Evolutionary conservation across 2,113 vertebrate genomes (phyloP).

Genomic region (Entomyzon cyanotis): DNA sequence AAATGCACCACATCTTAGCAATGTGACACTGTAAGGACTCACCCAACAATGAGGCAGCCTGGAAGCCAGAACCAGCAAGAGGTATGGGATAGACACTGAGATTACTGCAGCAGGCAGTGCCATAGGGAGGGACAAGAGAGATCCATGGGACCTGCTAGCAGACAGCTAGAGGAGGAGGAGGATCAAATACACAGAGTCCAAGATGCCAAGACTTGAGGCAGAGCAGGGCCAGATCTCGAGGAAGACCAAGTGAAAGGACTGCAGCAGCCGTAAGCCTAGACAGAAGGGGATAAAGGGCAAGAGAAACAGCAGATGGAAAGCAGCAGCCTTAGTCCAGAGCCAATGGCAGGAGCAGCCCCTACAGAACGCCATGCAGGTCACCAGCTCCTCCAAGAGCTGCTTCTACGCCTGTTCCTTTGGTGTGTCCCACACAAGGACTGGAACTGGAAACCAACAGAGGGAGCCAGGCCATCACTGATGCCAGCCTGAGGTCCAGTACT

Average conservation of each 20-base stretch:
- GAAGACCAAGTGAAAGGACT: neutral
- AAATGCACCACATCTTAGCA: neutral
- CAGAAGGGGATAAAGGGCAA: neutral
- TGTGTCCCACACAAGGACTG: neutral
- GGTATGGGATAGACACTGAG: neutral
- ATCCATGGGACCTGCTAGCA: neutral
- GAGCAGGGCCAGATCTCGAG: neutral
- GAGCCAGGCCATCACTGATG: neutral
- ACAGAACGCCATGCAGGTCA: neutral
- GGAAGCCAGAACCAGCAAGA: neutral
- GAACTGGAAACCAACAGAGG: slow-evolving; percentile 5
- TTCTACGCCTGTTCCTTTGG: neutral
- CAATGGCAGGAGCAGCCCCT: neutral
- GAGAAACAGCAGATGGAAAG: neutral
- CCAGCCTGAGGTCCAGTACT: rapidly evolving
- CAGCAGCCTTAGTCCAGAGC: neutral
- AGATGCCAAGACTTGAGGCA: neutral
- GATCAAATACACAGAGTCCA: neutral
- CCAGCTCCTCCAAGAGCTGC: neutral
- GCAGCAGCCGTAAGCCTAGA: neutral
- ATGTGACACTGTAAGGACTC: neutral
- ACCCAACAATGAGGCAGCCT: neutral
- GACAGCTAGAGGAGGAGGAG: neutral
- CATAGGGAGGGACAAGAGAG: neutral
- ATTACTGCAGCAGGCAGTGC: neutral